Evolutionary conservation across 2,113 vertebrate species (phyloP), one percentile per base, ranked within the genome.

Genomic region (Fukomys damarensis): DNA sequence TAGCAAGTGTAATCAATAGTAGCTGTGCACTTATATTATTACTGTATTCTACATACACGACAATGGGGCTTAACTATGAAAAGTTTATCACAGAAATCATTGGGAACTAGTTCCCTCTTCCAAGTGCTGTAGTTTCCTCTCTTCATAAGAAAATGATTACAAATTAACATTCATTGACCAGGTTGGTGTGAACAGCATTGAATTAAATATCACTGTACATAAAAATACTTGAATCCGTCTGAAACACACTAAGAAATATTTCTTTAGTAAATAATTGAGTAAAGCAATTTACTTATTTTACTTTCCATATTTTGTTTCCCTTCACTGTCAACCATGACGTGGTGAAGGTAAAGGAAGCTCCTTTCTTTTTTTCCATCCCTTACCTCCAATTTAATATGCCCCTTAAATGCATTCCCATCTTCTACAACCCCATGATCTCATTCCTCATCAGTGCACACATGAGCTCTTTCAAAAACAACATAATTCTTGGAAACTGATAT

Each of bases 301-400:
- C 56, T 56, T 93, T 63, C n/a, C 32, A 41, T n/a, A 28, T 82
- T 91, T 88, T 77, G 77, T 77, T 96, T 93, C 58, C 59, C 38
- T 86, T 96, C 84, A 58, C 43, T 80, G 79, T 6, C 7, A 68
- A 28, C 32, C 16, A 7, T 35, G 24, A n/a, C 43, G 8, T 49
- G 0, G 28, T 46, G 4, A 32, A 59, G 32, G 38, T 56, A n/a
- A 28, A 17, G 26, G n/a, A 38, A 26, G 3, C 9, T 56, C 43
- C 32, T 58, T 85, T 85, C 30, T 77, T 30, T 5, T 41, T 70
- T 87, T 87, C 32, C 17, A 41, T 35, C 41, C n/a, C 38, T 35
- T 56, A 54, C 7, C 1, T n/a, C 30, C 13, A 5, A 17, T 91
- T 84, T 17, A 84, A n/a, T n/a, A 74, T 35, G 43, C 32, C 46